Base-by-base conservation (phyloP, 2,797 vertebrate genomes). In the Nannoperca obscura region DNA sequence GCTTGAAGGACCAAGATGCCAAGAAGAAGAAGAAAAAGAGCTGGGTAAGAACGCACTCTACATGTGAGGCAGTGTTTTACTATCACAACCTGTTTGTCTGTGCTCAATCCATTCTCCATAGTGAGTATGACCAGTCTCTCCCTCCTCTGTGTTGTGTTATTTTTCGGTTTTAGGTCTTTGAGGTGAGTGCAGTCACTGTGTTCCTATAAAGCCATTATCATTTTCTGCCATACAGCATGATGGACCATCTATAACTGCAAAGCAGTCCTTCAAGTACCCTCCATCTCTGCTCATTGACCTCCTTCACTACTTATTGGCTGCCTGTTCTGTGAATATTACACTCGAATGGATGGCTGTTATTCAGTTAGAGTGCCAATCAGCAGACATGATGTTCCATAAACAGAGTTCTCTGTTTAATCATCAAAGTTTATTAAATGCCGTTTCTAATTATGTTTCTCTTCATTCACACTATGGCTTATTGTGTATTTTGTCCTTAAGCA, bases 21-120 rank as follows among this genome's bases (percentile, higher is more conserved):
- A 99, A 99, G 89, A 99, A 99, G 91, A 99, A 99, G 92, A 99
- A 99, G 83, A 99, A 99, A 70, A 99, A 98, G 93, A 99, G 96
- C 88, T 99, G 98, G 98, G 97, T 98, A 94, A 92, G 96, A 74
- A 40, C 1, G 5, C 36, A 8, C 13, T 17, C 32, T 30, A 20
- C 14, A 22, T 49, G 17, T 0, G 6, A 76, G 1, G 14, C 10
- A 5, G 1, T 34, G 22, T 24, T 57, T 61, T 22, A 20, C 22
- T 47, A 52, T 69, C 34, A 2, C 49, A 38, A 58, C 40, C 30
- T 49, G 50, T 78, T 44, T 71, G 57, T 69, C 38, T 34, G 0
- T 55, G 19, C 70, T 58, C 8, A 67, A 32, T 53, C 67, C 6
- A 46, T 65, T 69, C 52, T 80, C 47, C 71, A 44, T 53, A 36